Conservation (phyloP, 2,113 vertebrate species). For the Leucopsar rothschildi region DNA sequence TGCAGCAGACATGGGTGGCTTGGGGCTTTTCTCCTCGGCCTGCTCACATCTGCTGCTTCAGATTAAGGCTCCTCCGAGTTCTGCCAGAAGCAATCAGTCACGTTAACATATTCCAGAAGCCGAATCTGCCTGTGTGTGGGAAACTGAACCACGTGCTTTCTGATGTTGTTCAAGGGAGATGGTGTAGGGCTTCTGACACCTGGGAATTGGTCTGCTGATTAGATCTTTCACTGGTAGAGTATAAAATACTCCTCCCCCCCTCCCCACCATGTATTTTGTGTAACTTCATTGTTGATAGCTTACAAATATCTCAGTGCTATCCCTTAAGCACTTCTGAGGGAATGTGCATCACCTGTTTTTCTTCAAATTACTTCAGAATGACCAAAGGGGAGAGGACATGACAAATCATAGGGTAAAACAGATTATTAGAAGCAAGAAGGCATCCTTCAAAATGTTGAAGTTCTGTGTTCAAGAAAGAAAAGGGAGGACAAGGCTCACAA, state of each 20-base stretch:
- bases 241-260: neutral
- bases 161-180: neutral
- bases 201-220: slow-evolving; percentile 21
- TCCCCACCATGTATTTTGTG: neutral
- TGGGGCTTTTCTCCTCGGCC: neutral
- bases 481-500: slow-evolving; percentile 58
- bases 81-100: slow-evolving; percentile 11
- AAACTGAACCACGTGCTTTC: neutral
- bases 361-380: slow-evolving; percentile 52
- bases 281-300: slow-evolving; percentile 16
- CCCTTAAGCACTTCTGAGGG: slow-evolving; percentile 19
- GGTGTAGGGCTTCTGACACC: slow-evolving; percentile 18
- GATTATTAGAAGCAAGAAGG: slow-evolving; percentile 40
- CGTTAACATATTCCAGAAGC: slow-evolving; percentile 28
- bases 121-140: neutral
- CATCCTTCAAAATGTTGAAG: slow-evolving; percentile 40
- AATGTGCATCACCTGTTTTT: slow-evolving; percentile 53
- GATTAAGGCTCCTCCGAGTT: neutral
- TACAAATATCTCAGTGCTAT: slow-evolving; percentile 25
- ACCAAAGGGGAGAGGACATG: slow-evolving; percentile 20
- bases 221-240: slow-evolving; percentile 26
- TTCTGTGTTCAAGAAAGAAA: slow-evolving; percentile 26
- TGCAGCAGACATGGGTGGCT: neutral
- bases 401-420: slow-evolving; percentile 32
- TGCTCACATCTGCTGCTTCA: neutral